Evolutionary conservation across 2,888 invertebrate genomes (phyloP).

Genomic region (Cataglyphis livida): DNA sequence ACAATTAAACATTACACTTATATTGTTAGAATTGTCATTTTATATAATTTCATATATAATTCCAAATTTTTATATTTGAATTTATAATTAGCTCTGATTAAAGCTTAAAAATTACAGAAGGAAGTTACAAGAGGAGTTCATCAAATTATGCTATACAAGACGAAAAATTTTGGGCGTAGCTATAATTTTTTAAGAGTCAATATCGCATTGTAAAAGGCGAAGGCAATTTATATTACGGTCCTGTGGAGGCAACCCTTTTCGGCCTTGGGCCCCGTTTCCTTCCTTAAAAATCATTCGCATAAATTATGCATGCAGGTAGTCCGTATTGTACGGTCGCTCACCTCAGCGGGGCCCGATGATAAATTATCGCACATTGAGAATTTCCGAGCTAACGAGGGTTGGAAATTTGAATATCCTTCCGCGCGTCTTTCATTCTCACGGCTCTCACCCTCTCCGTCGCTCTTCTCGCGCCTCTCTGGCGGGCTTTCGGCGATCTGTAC

Average conservation of each 20-base stretch:
- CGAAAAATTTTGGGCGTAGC: background rate
- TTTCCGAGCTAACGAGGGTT: conserved; percentile 82
- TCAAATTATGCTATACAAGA: background rate
- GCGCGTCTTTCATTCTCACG: conserved; percentile 82
- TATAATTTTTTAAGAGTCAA: background rate
- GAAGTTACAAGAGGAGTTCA: background rate
- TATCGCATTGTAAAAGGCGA: background rate
- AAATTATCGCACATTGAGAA: conserved; percentile 83
- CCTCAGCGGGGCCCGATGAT: conserved; percentile 83
- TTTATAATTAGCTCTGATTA: background rate
- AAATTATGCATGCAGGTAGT: conserved; percentile 82
- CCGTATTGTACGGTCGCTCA: conserved; percentile 78
- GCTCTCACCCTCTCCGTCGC: conserved; percentile 50
- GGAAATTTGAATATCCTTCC: conserved; percentile 84
- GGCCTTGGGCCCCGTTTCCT: conserved; percentile 68
- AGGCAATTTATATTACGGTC: conserved; percentile 57
- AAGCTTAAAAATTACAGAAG: background rate
- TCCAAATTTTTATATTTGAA: background rate
- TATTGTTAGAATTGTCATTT: background rate
- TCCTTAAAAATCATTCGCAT: conserved; percentile 76
- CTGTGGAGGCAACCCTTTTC: conserved; percentile 70
- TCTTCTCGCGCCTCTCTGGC: conserved; percentile 43
- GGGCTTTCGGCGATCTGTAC: conserved; percentile 54
- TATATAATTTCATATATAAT: background rate
- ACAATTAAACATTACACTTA: background rate